Percentiles rank a stretch among this genome's conserved stretches.
phyloP scores from a whole-genome alignment of 2,113 vertebrate genomes.

The Sinocyclocheilus anshuiensis region DNA sequence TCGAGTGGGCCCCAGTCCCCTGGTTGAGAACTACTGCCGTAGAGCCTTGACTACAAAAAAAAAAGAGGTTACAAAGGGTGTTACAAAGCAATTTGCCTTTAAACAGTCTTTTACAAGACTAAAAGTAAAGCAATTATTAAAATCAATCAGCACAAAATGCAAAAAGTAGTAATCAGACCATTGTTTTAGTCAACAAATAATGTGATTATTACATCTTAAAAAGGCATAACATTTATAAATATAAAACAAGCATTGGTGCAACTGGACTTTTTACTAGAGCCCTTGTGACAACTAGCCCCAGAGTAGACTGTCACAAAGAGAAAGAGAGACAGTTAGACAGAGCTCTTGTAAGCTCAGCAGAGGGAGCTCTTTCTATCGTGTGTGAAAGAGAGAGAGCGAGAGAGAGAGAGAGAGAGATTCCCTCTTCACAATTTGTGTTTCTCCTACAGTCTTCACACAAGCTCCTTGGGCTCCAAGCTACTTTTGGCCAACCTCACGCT shows the following conservation, averaged over 20 bases:
- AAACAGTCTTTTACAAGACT: not conserved
- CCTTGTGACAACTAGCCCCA: not conserved
- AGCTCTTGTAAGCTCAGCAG: slow-evolving; percentile 42
- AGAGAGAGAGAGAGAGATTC: slow-evolving; percentile 2
- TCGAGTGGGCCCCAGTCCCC: too few relatives aligned
- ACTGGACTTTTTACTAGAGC: not conserved
- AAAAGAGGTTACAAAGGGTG: too few relatives aligned
- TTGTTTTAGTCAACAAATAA: not conserved
- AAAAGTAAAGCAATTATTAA: too few relatives aligned
- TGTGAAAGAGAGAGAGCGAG: not conserved
- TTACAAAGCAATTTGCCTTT: too few relatives aligned
- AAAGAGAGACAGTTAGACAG: not conserved
- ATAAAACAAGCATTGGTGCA: not conserved
- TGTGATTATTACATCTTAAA: not conserved
- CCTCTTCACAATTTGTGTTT: slow-evolving; percentile 43
- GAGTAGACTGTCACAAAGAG: not conserved
- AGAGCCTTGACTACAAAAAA: too few relatives aligned
- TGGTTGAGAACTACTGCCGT: too few relatives aligned
- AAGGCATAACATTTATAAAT: not conserved
- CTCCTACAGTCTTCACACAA: slow-evolving; percentile 45
- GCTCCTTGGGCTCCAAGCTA: slow-evolving; percentile 50
- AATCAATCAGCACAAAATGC: not conserved
- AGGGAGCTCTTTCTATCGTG: slow-evolving; percentile 55
- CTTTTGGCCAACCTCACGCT: slow-evolving; percentile 64
- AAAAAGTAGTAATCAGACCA: not conserved